Evolutionary conservation across 2,797 vertebrate species (phyloP), one percentile per base, ranked within the genome.

Genomic region (Denticeps clupeoides): DNA sequence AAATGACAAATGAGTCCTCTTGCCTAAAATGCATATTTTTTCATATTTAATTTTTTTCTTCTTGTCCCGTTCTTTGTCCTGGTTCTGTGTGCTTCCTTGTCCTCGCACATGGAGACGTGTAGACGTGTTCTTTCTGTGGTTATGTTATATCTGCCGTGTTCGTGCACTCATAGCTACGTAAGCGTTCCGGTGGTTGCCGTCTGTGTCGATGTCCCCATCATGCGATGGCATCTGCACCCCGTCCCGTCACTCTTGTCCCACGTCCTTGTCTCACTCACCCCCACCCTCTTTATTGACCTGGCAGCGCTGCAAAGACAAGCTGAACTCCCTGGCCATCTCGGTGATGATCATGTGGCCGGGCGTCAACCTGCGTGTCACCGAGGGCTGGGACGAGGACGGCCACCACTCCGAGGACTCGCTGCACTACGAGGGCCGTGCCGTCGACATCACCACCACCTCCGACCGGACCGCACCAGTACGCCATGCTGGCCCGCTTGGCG

Each of bases 311-410:
- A 99, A 97, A 73, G 93, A 99, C 75, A 94, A 93, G 67, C 71
- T 99, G 58, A 98, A 98, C 71, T 91, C 93, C 1, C 70, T 99
- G 78, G 95, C 95, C 63, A 98, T 99, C 74, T 97, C 94, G 0
- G 95, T 99, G 63, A 95, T 96, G 95, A 99, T 98, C 77, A 90
- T 95, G 83, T 99, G 95, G 95, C 92, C 91, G 0, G 88, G 90
- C 0, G 87, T 95, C 64, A 97, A 96, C 78, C 86, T 99, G 67
- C 82, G 94, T 16, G 92, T 99, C 71, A 99, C 95, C 0, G 95
- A 99, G 67, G 94, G 93, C 70, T 99, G 95, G 94, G 95, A 99
- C 1, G 95, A 99, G 60, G 95, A 99, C 0, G 95, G 95, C 4
- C 90, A 98, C 69, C 95, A 99, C 58, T 91, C 89, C 0, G 90